Evolutionary conservation across 2,888 invertebrate genomes (phyloP).

Genomic region (Hydropsyche betteni): DNA sequence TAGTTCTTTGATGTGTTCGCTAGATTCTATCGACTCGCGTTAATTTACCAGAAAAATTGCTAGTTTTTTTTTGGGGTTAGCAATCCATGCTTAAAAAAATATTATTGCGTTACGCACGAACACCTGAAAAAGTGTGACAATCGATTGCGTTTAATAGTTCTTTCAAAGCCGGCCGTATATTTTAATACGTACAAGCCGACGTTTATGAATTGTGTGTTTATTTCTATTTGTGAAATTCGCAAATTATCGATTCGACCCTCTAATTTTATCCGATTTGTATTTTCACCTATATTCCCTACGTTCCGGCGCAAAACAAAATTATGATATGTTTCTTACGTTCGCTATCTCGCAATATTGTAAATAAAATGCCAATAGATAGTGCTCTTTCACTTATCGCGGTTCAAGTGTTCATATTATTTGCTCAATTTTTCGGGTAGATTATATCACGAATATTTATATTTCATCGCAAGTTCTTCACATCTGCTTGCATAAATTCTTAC

Average conservation of each 20-base stretch:
- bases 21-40: too few relatives aligned
- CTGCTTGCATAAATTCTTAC: background rate
- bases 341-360: too few relatives aligned
- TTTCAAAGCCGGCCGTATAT: background rate
- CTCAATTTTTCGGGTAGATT: background rate
- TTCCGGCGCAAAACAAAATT: too few relatives aligned
- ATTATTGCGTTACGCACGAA: conserved; percentile 29
- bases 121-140: conserved; percentile 25
- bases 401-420: too few relatives aligned
- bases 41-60: too few relatives aligned
- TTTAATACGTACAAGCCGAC: background rate
- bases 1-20: too few relatives aligned
- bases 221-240: conserved; percentile 1
- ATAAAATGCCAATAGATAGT: too few relatives aligned
- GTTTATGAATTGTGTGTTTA: conserved; percentile 1
- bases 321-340: too few relatives aligned
- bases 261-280: too few relatives aligned
- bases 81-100: conserved; percentile 13
- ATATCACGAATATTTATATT: background rate
- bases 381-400: too few relatives aligned
- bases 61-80: conserved; percentile 8
- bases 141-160: conserved; percentile 20
- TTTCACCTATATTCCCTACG: too few relatives aligned
- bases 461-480: background rate
- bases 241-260: background rate